phyloP scores from a whole-genome alignment of 2,888 invertebrate genomes.

The Cosmia pyralina region DNA sequence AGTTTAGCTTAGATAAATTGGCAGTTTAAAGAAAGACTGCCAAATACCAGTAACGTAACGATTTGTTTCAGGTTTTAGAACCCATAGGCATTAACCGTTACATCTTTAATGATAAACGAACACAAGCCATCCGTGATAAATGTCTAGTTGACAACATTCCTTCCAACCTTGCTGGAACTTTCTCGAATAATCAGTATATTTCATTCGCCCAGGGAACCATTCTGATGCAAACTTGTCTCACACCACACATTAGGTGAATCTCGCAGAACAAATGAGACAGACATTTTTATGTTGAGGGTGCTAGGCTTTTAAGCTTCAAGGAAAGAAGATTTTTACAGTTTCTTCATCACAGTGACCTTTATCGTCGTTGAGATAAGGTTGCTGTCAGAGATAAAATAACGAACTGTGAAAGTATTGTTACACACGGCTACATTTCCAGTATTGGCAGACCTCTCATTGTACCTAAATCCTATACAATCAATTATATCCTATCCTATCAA shows the following conservation, averaged over 20 bases:
- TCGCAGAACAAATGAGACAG: neutral
- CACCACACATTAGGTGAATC: neutral
- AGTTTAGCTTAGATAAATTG: neutral
- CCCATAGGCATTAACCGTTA: no score
- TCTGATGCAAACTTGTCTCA: neutral
- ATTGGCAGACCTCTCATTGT: no score
- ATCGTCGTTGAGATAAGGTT: neutral
- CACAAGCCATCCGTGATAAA: neutral
- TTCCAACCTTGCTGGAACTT: neutral
- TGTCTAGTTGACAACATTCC: neutral
- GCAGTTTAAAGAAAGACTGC: conserved; percentile 2
- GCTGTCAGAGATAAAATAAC: neutral
- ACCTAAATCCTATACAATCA: no score
- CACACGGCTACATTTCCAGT: no score
- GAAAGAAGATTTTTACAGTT: neutral
- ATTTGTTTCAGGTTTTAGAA: neutral
- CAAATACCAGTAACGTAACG: neutral
- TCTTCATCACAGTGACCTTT: neutral
- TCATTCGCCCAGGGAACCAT: neutral
- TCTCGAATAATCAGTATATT: neutral
- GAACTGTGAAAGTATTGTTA: neutral
- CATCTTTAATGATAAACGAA: no score
- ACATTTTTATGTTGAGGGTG: no score
- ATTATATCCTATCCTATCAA: no score
- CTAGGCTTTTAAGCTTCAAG: neutral